Evolutionary conservation across 2,888 invertebrate genomes (phyloP), one percentile per base, ranked within the genome.

Genomic region (Rhyacophila evoluta): DNA sequence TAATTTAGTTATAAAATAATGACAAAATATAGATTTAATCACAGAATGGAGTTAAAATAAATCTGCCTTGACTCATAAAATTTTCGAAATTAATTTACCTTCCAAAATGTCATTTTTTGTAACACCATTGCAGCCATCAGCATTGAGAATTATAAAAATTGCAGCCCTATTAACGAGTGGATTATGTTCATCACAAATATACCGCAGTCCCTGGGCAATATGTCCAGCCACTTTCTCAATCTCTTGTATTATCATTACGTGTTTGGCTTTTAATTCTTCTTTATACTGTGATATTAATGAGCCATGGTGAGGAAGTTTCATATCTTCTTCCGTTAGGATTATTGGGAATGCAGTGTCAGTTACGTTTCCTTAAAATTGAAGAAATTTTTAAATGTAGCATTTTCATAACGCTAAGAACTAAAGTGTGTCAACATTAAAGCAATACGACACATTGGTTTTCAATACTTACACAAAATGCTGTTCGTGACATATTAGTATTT

Each of bases 151-250:
- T 81, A 89, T 88, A 82, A 89, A 88, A 83, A 89, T 87, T 29
- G 89, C 89, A 79, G 87, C 88, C 73, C 85, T 87, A 72, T 86
- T 87, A 1, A 87, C 88, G 0, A 89, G 83, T 0, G 89, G 89
- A 76, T 88, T 87, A 83, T 87, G 88, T 82, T 89, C 90, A 83
- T 90, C 89, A 80, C 89, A 89, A 81, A 88, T 89, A 81, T 89
- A 89, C 83, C 89, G 89, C 82, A 90, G 89, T 1, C 89, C 89
- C 88, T 89, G 89, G 0, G 89, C 89, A 1, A 89, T 84, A 2
- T 84, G 81, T 0, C 89, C 86, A 0, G 89, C 88, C 1, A 89
- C 83, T 15, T 83, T 85, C 19, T 88, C 88, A 3, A 90, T 75
- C 71, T 88, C 85, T 67, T 85, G 86, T 3, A 90, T 86, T 1